Conservation (phyloP, 2,888 invertebrate species). For the Leptarthrus brevirostris region DNA sequence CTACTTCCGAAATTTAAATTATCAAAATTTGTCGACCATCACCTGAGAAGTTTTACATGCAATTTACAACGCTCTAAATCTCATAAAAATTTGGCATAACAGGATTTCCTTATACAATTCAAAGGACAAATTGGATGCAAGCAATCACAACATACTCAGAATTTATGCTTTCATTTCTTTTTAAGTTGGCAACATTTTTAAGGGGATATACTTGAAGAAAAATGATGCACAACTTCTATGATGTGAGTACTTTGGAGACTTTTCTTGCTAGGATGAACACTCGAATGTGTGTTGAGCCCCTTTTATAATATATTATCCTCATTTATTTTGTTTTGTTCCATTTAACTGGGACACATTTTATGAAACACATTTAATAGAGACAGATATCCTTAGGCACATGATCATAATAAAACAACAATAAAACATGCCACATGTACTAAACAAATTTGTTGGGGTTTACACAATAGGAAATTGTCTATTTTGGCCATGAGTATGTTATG, state of each 20-base stretch:
- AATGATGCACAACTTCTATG: constrained; percentile 1
- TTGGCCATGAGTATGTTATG: too few relatives aligned
- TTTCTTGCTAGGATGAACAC: constrained; percentile 21
- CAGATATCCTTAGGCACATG: background rate
- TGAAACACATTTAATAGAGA: constrained; percentile 38
- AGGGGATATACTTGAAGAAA: constrained; percentile 36
- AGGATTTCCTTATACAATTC: constrained; percentile 40
- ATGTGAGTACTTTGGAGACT: constrained; percentile 35
- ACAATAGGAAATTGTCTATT: too few relatives aligned
- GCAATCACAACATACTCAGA: constrained; percentile 33
- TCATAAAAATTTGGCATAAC: constrained; percentile 37
- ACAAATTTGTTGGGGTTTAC: too few relatives aligned
- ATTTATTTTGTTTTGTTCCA: constrained; percentile 41
- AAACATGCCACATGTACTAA: background rate
- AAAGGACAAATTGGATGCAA: constrained; percentile 39
- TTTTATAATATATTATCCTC: constrained; percentile 35
- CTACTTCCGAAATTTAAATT: too few relatives aligned
- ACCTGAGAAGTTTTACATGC: constrained; percentile 7
- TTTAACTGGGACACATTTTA: constrained; percentile 37
- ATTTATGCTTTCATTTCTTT: constrained; percentile 45
- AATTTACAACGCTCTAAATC: constrained; percentile 27
- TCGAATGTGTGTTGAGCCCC: constrained; percentile 9
- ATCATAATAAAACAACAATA: constrained; percentile 8
- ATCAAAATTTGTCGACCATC: background rate
- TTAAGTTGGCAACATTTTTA: constrained; percentile 41